Percentiles rank a stretch among this genome's conserved stretches.
These are phyloP conservation scores for Anthonomus grandis DNA, from an alignment of 1,140 invertebrate genomes.

Conservation along the genomic window DNA sequence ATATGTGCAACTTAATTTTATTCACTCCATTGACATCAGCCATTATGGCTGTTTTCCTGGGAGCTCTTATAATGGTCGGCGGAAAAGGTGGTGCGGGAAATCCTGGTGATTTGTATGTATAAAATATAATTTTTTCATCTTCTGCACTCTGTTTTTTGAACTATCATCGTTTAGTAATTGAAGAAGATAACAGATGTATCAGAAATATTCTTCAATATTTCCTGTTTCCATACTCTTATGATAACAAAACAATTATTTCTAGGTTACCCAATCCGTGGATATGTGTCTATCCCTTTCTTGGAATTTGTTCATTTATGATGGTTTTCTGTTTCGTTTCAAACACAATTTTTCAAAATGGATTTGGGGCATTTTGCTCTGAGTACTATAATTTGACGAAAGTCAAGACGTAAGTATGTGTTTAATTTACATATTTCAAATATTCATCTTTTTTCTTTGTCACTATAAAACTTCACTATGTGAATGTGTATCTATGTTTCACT, in stretches of 20 bases:
- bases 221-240: no score
- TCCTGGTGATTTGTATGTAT: slow-evolving; percentile 17
- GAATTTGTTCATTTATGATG: slow-evolving; percentile 17
- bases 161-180: no score
- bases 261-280: slow-evolving; percentile 22
- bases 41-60: slow-evolving; percentile 14
- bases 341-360: slow-evolving; percentile 11
- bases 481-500: no score
- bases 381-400: slow-evolving; percentile 6
- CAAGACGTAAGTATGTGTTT: background rate
- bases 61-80: slow-evolving; percentile 5
- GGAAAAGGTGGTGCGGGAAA: slow-evolving; percentile 19
- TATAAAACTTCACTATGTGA: no score
- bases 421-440: background rate
- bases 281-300: slow-evolving; percentile 24
- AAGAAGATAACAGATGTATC: no score
- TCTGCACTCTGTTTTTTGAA: no score
- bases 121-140: background rate
- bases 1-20: slow-evolving; percentile 23
- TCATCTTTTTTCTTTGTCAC: no score
- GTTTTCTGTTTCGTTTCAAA: slow-evolving; percentile 11
- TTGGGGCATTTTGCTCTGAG: slow-evolving; percentile 6
- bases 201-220: no score
- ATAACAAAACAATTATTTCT: slow-evolving; percentile 2
- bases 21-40: slow-evolving; percentile 18